Conservation (phyloP, 2,797 vertebrate genomes). For the Mus caroli region DNA sequence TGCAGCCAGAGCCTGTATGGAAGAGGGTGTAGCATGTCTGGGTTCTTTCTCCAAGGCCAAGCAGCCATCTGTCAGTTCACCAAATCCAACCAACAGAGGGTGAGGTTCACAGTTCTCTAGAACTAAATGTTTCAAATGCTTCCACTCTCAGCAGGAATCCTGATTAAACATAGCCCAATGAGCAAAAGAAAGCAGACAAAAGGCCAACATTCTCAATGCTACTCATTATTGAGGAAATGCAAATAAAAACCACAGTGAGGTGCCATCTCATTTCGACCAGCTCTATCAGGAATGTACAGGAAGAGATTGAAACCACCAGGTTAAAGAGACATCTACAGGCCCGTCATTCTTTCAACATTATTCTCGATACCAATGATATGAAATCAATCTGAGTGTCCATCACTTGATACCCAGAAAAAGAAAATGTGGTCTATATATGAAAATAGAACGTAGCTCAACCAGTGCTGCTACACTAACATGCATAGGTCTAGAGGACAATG, state of each 20-base stretch:
- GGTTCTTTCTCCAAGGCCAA: not conserved
- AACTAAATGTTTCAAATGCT: not conserved
- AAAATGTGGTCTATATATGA: not conserved
- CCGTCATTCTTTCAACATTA: not conserved
- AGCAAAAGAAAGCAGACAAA: not conserved
- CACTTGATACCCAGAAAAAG: not conserved
- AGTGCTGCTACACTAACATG: not conserved
- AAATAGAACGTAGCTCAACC: not conserved
- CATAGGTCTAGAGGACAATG: not conserved
- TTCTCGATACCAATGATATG: not conserved
- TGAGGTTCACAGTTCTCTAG: not conserved
- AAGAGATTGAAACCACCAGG: not conserved
- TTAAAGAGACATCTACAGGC: not conserved
- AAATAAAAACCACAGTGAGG: not conserved
- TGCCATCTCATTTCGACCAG: not conserved
- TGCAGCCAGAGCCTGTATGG: no score
- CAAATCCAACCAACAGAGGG: not conserved
- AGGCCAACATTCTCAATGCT: not conserved
- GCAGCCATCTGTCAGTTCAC: not conserved
- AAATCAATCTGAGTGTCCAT: not conserved
- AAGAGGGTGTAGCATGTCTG: not conserved
- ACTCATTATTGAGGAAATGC: not conserved
- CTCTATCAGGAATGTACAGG: not conserved
- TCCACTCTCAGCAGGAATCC: not conserved
- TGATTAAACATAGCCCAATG: not conserved